These are phyloP conservation scores for Pomatorhinus ruficollis DNA, from an alignment of 2,113 vertebrate genomes.

Conservation along the genomic window DNA sequence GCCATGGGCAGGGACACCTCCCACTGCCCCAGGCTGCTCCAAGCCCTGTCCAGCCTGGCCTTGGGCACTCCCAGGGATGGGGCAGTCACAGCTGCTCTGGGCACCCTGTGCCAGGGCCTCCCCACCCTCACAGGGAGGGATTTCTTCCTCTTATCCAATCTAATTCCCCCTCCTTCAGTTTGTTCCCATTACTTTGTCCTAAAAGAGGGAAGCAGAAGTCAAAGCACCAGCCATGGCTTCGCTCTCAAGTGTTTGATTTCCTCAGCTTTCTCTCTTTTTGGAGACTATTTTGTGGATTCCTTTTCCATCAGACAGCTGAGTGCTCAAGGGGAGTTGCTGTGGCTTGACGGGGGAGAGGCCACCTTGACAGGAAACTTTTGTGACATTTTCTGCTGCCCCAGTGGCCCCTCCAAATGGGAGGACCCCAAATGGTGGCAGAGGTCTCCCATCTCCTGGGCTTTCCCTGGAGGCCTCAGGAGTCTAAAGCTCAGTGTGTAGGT, in stretches of 20 bases:
- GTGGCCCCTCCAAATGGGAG: too few species aligned
- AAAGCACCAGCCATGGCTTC: neutral
- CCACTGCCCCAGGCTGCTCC: neutral
- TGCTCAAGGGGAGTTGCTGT: neutral
- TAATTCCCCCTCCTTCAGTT: neutral
- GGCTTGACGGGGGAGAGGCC: neutral
- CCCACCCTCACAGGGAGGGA: neutral
- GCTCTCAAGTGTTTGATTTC: neutral
- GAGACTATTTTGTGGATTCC: neutral
- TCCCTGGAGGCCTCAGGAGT: neutral
- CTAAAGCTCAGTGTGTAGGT: rapidly evolving
- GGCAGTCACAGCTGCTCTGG: neutral
- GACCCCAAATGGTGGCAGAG: neutral
- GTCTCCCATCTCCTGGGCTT: neutral
- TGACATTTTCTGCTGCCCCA: neutral
- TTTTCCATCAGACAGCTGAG: neutral
- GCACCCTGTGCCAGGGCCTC: neutral
- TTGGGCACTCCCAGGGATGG: neutral
- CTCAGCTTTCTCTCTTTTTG: neutral
- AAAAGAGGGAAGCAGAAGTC: neutral
- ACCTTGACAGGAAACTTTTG: neutral
- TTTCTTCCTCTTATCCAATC: neutral
- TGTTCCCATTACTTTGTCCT: neutral
- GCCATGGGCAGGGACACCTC: neutral
- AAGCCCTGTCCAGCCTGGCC: rapidly evolving